A percentile compares a stretch with the other conserved stretches of the same genome.
Evolutionary conservation across 2,113 vertebrate species (phyloP).

Genomic region (Cynoglossus semilaevis): DNA sequence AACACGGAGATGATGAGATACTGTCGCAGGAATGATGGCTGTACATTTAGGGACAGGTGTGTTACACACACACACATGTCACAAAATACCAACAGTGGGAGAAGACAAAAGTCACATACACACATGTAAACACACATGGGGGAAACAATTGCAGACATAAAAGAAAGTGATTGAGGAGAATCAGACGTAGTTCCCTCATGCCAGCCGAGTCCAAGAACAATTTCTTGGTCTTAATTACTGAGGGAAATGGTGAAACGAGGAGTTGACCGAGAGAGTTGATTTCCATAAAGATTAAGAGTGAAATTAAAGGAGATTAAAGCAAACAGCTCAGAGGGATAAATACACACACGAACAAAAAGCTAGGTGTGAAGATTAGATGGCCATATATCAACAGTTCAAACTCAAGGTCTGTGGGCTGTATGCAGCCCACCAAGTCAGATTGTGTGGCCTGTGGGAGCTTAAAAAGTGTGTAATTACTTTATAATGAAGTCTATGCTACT

Average conservation of each 20-base stretch:
- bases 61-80: constrained; percentile 8
- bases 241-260: constrained; percentile 60
- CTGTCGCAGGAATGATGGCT: constrained; percentile 22
- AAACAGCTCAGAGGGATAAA: constrained; percentile 60
- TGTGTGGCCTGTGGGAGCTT: too few species aligned
- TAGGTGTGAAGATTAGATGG: constrained; percentile 1
- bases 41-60: constrained; percentile 15
- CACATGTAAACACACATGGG: neutral
- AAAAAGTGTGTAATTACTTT: too few species aligned
- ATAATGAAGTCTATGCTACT: too few species aligned
- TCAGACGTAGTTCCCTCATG: constrained; percentile 34
- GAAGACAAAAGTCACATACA: constrained; percentile 7
- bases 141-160: constrained; percentile 16
- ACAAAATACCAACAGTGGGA: constrained; percentile 2
- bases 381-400: too few species aligned
- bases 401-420: too few species aligned
- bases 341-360: constrained; percentile 13
- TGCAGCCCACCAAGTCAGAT: too few species aligned
- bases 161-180: constrained; percentile 34
- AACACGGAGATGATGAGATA: constrained; percentile 8
- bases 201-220: constrained; percentile 57
- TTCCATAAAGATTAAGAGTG: constrained; percentile 71
- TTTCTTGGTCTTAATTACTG: constrained; percentile 65
- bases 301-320: constrained; percentile 71
- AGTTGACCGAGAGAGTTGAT: constrained; percentile 61